Base-by-base conservation (phyloP, 2,113 vertebrate genomes). In the Heterotis niloticus region DNA sequence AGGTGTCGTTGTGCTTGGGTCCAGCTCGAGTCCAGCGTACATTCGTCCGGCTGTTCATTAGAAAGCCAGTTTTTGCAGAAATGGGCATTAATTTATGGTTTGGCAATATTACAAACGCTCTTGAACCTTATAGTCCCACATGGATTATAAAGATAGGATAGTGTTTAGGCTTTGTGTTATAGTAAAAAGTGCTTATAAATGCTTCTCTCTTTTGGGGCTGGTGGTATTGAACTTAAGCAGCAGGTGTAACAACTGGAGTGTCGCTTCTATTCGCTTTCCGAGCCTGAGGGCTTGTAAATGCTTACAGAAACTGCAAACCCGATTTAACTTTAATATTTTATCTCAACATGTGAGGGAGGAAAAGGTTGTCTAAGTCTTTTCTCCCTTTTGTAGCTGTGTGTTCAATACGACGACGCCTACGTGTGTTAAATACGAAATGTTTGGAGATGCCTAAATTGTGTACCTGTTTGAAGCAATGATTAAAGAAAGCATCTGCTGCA, bases 1-100 rank as follows among this genome's bases (percentile, higher is more conserved):
- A 83, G 71, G 86, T 84, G 84, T 87, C 86, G 81, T 71, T 81
- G 82, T 80, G 72, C 81, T 69, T 60, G 75, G 78, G 54, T 23
- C 52, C 68, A 78, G 67, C 77, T 81, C 73, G 52, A 67, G 77
- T 69, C 60, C 78, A 74, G 29, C 57, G 26, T 34, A 65, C 75
- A 73, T 68, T 52, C n/a, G 51, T n/a, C 62, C n/a, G 26, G 65
- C 80, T 72, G 74, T 75, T 79, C 79, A 82, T 82, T 83, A 84
- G 79, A 81, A 66, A 64, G 59, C 66, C 80, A 68, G 51, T 78
- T 81, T 82, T 76, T 54, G 34, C 70, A 76, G 82, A 71, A 67
- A 86, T 79, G 78, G 69, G 68, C 75, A 75, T 74, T 76, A 76
- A 74, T 81, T 57, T 79, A 78, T 28, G 81, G 82, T 79, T 84